Conservation (phyloP, 2,888 invertebrate genomes). For the Malachius bipustulatus region DNA sequence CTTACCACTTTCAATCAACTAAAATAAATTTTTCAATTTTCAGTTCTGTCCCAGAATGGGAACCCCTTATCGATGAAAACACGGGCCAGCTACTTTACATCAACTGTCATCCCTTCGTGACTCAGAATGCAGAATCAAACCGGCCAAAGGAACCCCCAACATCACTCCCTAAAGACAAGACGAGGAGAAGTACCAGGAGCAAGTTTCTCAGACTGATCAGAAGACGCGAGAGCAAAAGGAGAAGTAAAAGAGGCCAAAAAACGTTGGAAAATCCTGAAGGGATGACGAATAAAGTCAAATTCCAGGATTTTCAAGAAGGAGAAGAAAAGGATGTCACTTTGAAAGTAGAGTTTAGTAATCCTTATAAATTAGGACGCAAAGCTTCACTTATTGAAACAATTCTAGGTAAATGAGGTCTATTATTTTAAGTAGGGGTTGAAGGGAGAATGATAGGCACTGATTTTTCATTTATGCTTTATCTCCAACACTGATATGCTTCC, state of each 20-base stretch:
- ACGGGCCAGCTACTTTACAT: slow-evolving; percentile 58
- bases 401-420: no score
- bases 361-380: slow-evolving; percentile 21
- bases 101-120: slow-evolving; percentile 41
- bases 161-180: slow-evolving; percentile 31
- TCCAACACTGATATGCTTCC: no score
- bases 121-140: slow-evolving; percentile 25
- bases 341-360: slow-evolving; percentile 24
- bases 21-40: slow-evolving; percentile 16
- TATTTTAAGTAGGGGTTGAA: no score
- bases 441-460: no score
- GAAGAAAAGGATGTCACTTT: slow-evolving; percentile 44
- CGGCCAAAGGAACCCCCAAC: slow-evolving; percentile 26
- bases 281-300: slow-evolving; percentile 30
- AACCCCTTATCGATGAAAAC: slow-evolving; percentile 45
- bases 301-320: slow-evolving; percentile 40
- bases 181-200: slow-evolving; percentile 35
- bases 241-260: slow-evolving; percentile 28
- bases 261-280: slow-evolving; percentile 10
- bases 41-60: slow-evolving; percentile 59
- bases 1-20: no score
- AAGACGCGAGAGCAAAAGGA: slow-evolving; percentile 41
- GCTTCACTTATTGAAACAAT: neutral
- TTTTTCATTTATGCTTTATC: no score
- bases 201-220: slow-evolving; percentile 43